Percentiles rank a stretch among this genome's conserved stretches.
phyloP scores from a whole-genome alignment of 2,797 vertebrate genomes.

The Pagetopsis macropterus region DNA sequence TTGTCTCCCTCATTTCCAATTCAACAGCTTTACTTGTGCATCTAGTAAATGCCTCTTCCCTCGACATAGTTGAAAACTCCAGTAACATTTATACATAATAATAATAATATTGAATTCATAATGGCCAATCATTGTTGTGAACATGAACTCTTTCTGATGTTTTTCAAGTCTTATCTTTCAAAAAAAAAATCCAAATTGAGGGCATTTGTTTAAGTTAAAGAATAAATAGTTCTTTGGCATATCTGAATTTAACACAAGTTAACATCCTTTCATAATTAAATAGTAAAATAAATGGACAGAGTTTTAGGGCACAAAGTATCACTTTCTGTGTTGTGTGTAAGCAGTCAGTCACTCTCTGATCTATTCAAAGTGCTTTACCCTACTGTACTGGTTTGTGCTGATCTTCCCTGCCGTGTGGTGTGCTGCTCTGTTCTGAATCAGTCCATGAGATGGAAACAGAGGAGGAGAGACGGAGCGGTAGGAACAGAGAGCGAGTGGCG shows the following conservation, averaged over 20 bases:
- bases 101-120: no score
- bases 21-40: background rate
- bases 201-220: slow-evolving; percentile 9
- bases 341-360: slow-evolving; percentile 32
- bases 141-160: no score
- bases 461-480: slow-evolving; percentile 47
- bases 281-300: slow-evolving; percentile 31
- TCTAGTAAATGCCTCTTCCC: background rate
- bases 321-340: slow-evolving; percentile 42
- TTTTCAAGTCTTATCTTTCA: background rate
- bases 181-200: background rate
- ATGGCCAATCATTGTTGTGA: no score
- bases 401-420: slow-evolving; percentile 46
- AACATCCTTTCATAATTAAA: slow-evolving; percentile 19
- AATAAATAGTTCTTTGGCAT: background rate
- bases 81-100: background rate
- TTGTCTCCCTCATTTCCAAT: background rate
- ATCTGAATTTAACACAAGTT: slow-evolving; percentile 24
- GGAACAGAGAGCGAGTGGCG: slow-evolving; percentile 57
- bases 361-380: slow-evolving; percentile 57
- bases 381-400: slow-evolving; percentile 40
- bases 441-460: slow-evolving; percentile 55
- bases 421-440: slow-evolving; percentile 51
- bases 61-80: background rate
- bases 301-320: slow-evolving; percentile 35